Conservation (phyloP, 2,888 invertebrate genomes). For the Tenodera sinensis region DNA sequence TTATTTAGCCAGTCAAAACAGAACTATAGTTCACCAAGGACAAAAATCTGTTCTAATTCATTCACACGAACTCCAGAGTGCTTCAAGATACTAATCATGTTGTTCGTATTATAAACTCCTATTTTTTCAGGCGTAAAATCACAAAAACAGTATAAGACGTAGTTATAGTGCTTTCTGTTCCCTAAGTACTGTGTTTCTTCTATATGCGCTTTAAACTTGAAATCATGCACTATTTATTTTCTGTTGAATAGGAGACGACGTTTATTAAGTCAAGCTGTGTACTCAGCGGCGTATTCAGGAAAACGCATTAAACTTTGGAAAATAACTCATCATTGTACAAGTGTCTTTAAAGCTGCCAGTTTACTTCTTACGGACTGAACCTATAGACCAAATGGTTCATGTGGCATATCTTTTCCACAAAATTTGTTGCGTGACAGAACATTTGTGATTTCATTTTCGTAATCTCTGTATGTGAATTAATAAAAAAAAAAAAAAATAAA, state of each 20-base stretch:
- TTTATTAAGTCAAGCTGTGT: neutral
- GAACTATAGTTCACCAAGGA: neutral
- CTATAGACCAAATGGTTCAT: no score
- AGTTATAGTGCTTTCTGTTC: neutral
- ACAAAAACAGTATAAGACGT: neutral
- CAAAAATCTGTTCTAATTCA: neutral
- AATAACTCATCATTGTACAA: no score
- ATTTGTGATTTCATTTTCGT: no score
- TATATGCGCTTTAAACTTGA: neutral
- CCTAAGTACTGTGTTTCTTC: conserved; percentile 4
- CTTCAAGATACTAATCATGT: neutral
- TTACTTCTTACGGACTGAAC: no score
- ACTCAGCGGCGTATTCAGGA: neutral
- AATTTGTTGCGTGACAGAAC: no score
- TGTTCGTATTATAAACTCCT: neutral
- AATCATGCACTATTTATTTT: neutral
- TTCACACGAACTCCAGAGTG: neutral
- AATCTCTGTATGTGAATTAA: no score
- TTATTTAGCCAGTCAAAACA: neutral
- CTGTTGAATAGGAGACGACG: neutral
- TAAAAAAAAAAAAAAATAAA: no score
- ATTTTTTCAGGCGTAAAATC: neutral
- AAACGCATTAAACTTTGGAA: neutral
- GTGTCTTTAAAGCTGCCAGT: no score
- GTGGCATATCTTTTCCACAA: no score